Evolutionary conservation across 2,113 vertebrate genomes (phyloP), one percentile per base, ranked within the genome.

Genomic region (Carassius auratus): DNA sequence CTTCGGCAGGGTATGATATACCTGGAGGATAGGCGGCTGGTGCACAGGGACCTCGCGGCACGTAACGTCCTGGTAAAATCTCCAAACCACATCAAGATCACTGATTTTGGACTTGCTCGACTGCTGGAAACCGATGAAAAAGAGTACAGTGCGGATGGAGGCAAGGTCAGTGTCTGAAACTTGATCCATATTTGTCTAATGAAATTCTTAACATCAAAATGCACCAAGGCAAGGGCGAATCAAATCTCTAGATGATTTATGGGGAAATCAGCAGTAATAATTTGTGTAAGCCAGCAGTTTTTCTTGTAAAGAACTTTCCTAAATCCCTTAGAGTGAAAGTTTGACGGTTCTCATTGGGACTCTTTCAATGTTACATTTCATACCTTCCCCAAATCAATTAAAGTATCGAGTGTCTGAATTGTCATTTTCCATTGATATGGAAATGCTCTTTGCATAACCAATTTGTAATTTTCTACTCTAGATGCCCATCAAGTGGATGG

Each of bases 401-500:
- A 33, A 7, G 13, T 66, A 33, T 66, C 30, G 30, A 15, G 6
- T 2, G 8, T 68, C 14, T 68, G 6, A 68, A 33, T 69, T 69
- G 66, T 7, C 30, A 36, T 69, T 30, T 19, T 55, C 4, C 15
- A 6, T 17, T 68, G 30, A 68, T 69, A 69, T 69, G 66, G 17
- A 69, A 69, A 69, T 36, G 66, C 7, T 19, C 15, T 19, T 36
- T 69, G 62, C 13, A 50, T 50, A 3, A 50, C 48, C 48, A 6
- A 3, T 55, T 55, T 17, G 8, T 42, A 42, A 8, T 15, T 5
- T 17, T 1, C 15, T 55, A 55, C 15, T 55, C 15, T 55, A 55
- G 98, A 98, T 99, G 97, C 98, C 97, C 13, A 95, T 99, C 90
- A 99, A 99, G 88, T 99, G 98, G 98, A 99, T 99, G 98, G 98